Conservation (phyloP, 2,888 invertebrate genomes). For the Tipula unca region DNA sequence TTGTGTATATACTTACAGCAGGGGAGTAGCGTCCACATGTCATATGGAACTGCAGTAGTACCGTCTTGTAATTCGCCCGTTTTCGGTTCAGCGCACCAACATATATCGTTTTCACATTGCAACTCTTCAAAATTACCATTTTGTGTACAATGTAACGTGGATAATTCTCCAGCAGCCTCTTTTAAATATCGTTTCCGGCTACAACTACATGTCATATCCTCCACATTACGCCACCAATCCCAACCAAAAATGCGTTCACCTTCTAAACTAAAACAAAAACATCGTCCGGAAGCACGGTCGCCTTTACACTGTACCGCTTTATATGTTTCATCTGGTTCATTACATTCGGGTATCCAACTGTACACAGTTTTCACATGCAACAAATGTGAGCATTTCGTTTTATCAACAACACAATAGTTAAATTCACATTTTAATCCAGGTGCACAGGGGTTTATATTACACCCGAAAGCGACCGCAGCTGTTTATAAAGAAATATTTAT, state of each 20-base stretch:
- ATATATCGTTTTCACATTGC: constrained; percentile 58
- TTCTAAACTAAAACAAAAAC: constrained; percentile 53
- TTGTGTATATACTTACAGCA: constrained; percentile 50
- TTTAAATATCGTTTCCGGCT: constrained; percentile 51
- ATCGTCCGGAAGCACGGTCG: constrained; percentile 50
- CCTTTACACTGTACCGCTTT: constrained; percentile 60
- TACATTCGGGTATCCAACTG: constrained; percentile 43
- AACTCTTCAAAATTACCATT: constrained; percentile 58
- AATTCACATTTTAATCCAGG: constrained; percentile 33
- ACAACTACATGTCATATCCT: constrained; percentile 53
- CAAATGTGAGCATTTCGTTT: neutral
- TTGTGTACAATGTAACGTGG: constrained; percentile 54
- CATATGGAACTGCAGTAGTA: constrained; percentile 48
- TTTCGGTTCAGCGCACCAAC: constrained; percentile 57
- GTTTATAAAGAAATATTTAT: neutral
- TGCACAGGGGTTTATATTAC: constrained; percentile 30
- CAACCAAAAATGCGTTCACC: constrained; percentile 59
- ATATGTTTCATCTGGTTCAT: constrained; percentile 47
- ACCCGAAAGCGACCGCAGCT: neutral
- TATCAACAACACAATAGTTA: neutral
- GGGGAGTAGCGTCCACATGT: constrained; percentile 50
- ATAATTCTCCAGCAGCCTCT: constrained; percentile 37
- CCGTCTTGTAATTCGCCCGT: constrained; percentile 49
- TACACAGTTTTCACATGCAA: neutral
- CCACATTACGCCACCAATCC: constrained; percentile 49